Percentiles rank a stretch among this genome's conserved stretches.
phyloP scores from a whole-genome alignment of 2,797 vertebrate species.

The Cirrhinus mrigala region DNA sequence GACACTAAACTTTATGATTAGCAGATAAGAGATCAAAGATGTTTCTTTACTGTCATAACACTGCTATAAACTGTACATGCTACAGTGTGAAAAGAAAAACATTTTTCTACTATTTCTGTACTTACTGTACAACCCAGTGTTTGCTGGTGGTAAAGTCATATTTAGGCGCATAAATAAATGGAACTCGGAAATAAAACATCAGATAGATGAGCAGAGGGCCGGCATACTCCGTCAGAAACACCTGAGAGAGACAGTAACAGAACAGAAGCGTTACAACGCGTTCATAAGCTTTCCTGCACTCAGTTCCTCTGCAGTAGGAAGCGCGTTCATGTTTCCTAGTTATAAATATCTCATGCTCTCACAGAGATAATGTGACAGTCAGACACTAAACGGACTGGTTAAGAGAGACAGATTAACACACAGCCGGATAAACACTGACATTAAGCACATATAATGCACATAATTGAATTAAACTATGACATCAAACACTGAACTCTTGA shows the following conservation, averaged over 20 bases:
- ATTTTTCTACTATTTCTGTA: neutral
- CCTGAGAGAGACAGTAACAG: slow-evolving; percentile 70
- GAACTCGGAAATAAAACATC: slow-evolving; percentile 93
- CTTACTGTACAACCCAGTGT: slow-evolving; percentile 87
- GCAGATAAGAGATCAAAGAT: neutral
- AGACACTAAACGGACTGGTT: slow-evolving; percentile 20
- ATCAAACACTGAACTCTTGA: neutral
- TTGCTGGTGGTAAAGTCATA: slow-evolving; percentile 94
- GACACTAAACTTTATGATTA: neutral
- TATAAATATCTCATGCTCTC: slow-evolving; percentile 31
- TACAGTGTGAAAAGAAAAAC: neutral
- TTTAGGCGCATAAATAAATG: slow-evolving; percentile 90
- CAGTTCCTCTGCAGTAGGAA: neutral
- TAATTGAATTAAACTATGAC: neutral
- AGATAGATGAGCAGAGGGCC: slow-evolving; percentile 92
- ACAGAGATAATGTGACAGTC: slow-evolving; percentile 22
- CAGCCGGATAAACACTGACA: slow-evolving; percentile 33
- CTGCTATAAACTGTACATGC: neutral
- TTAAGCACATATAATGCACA: slow-evolving; percentile 7
- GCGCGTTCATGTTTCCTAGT: slow-evolving; percentile 7
- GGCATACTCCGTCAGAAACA: slow-evolving; percentile 91
- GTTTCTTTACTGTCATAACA: neutral
- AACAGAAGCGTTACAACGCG: neutral
- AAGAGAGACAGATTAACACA: slow-evolving; percentile 55
- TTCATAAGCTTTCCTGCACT: neutral